These are phyloP conservation scores for Ibycter americanus DNA, from an alignment of 2,797 vertebrate species.

Conservation along the genomic window DNA sequence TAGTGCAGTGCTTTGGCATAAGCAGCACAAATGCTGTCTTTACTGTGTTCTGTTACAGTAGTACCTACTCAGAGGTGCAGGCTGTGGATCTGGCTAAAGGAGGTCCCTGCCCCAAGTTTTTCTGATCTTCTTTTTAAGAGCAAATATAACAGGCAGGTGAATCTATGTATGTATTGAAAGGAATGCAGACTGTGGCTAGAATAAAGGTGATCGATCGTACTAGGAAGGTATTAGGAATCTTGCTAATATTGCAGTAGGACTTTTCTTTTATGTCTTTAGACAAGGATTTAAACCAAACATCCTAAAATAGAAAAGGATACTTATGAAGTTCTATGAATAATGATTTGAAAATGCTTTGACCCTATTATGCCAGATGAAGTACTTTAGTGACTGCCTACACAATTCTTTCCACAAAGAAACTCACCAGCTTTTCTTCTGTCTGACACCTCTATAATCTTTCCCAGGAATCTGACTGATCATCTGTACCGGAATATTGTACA, in stretches of 20 bases:
- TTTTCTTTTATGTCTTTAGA: neutral
- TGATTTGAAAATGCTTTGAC: constrained; percentile 18
- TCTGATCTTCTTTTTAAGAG: neutral
- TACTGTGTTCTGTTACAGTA: neutral
- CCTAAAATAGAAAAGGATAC: constrained; percentile 1
- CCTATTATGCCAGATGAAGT: constrained; percentile 29
- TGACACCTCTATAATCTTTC: constrained; percentile 13
- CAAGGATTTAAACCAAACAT: neutral
- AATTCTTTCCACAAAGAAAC: neutral
- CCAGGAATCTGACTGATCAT: constrained; percentile 64
- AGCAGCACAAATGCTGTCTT: neutral
- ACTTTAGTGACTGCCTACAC: neutral
- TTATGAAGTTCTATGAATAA: neutral
- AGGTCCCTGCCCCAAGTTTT: neutral
- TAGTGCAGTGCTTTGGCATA: neutral
- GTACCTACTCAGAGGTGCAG: neutral
- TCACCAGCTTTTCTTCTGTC: neutral
- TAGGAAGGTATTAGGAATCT: neutral
- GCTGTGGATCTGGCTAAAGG: neutral
- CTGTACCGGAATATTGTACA: neutral
- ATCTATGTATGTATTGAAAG: neutral
- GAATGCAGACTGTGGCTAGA: neutral
- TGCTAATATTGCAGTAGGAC: neutral
- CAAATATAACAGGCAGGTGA: neutral
- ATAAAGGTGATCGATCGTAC: neutral